These are phyloP conservation scores for Trachymyrmex septentrionalis DNA, from an alignment of 1,140 invertebrate species.

Conservation along the genomic window DNA sequence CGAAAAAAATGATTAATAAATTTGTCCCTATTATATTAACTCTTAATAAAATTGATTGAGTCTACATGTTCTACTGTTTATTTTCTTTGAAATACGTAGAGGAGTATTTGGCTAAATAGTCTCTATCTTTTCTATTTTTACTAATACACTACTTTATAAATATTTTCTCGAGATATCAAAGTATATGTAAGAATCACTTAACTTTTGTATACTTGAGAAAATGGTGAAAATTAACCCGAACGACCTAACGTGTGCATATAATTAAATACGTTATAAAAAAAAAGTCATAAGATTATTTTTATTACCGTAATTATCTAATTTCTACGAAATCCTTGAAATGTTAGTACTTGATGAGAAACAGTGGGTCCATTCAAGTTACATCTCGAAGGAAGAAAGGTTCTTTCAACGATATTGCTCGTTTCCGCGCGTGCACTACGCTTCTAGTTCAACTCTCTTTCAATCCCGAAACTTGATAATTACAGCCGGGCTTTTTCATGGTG, in stretches of 20 bases:
- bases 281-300: slow-evolving; percentile 27
- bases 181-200: too few relatives aligned
- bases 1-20: neutral
- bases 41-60: too few relatives aligned
- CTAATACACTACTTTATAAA: too few relatives aligned
- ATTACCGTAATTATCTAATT: neutral
- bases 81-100: too few relatives aligned
- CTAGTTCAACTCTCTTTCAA: slow-evolving; percentile 43
- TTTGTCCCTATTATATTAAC: neutral
- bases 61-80: too few relatives aligned
- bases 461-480: slow-evolving; percentile 55
- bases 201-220: too few relatives aligned
- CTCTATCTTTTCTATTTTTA: too few relatives aligned
- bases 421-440: neutral
- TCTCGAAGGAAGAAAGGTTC: slow-evolving; percentile 46
- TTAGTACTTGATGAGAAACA: slow-evolving; percentile 31
- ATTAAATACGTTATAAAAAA: slow-evolving; percentile 16
- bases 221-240: too few relatives aligned
- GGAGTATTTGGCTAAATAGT: too few relatives aligned
- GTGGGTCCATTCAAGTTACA: slow-evolving; percentile 39
- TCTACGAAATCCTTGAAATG: slow-evolving; percentile 33
- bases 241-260: neutral
- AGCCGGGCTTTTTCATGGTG: neutral
- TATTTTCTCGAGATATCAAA: too few relatives aligned
- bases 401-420: slow-evolving; percentile 48